Base-by-base conservation (phyloP, 1,140 invertebrate genomes). In the Uloborus diversus region DNA sequence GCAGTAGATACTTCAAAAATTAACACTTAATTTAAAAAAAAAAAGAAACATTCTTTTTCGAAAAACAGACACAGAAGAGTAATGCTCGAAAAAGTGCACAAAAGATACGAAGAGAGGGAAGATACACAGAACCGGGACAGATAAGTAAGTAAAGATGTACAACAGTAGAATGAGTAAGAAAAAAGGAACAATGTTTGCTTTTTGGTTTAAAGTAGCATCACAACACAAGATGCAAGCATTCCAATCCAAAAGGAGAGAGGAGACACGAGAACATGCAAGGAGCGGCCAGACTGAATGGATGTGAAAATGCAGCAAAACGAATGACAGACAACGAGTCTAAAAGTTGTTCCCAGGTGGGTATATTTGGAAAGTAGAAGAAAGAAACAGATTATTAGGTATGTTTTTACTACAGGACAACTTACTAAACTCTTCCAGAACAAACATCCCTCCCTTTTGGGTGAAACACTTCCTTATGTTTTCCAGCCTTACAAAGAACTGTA, bases 401-500 rank as follows among this genome's bases (percentile, higher is more conserved):
- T 79, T 68, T 68, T 68, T 68, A 79, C 76, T 79, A 69, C 73
- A 56, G 57, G 76, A 65, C 85, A 86, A 93, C 95, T 96, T 91
- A 98, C 96, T 97, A 89, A 93, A 98, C 92, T 98, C 97, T 91
- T 99, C 98, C 87, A 99, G 91, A 86, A 99, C 93, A 91, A 99
- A 99, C 87, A 99, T 95, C 86, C 95, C 96, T 87, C 97, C 97
- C 89, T 97, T 98, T 88, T 96, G 95, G 76, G 96, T 98, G 90
- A 98, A 99, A 90, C 97, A 99, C 89, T 99, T 99, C 88, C 96
- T 92, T 89, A 99, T 99, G 89, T 98, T 96, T 90, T 96, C 94
- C 89, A 99, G 91, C 87, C 96, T 94, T 88, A 99, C 96, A 90
- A 99, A 99, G 90, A 98, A 99, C 97, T 99, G 92, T 85, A 96